A percentile compares a stretch with the other conserved stretches of the same genome.
These are phyloP conservation scores for Cheilinus undulatus DNA, from an alignment of 2,113 vertebrate genomes.

Conservation along the genomic window DNA sequence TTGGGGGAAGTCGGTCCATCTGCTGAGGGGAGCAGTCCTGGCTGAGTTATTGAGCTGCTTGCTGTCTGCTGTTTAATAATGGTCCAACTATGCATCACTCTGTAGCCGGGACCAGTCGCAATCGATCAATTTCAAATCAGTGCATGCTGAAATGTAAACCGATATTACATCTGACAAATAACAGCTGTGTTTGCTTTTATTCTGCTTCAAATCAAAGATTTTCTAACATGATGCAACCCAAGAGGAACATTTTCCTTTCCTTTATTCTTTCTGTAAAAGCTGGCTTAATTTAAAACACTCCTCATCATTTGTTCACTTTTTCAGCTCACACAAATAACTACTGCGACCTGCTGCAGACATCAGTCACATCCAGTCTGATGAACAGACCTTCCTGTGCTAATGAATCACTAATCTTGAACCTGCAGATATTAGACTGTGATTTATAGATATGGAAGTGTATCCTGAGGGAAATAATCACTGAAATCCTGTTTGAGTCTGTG, in stretches of 20 bases:
- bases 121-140: constrained; percentile 43
- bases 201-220: background rate
- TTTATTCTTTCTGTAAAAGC: background rate
- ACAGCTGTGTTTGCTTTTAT: constrained; percentile 20
- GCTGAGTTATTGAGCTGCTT: constrained; percentile 67
- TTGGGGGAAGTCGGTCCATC: constrained; percentile 64
- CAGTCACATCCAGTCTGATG: constrained; percentile 9
- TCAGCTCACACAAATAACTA: background rate
- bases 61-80: constrained; percentile 56
- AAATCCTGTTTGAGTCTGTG: constrained; percentile 3
- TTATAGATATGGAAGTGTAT: constrained; percentile 27
- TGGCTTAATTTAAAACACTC: background rate
- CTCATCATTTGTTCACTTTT: background rate
- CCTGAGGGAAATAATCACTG: constrained; percentile 19
- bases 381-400: constrained; percentile 12
- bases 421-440: constrained; percentile 21
- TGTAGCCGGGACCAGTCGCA: constrained; percentile 23
- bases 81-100: constrained; percentile 47
- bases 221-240: background rate
- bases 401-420: constrained; percentile 38
- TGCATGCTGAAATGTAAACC: constrained; percentile 33
- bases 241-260: background rate
- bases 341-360: constrained; percentile 1
- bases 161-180: constrained; percentile 14
- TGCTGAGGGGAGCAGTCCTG: constrained; percentile 75